These are phyloP conservation scores for Drosophila parthenogenetica DNA, from an alignment of 2,888 invertebrate species.

Conservation along the genomic window DNA sequence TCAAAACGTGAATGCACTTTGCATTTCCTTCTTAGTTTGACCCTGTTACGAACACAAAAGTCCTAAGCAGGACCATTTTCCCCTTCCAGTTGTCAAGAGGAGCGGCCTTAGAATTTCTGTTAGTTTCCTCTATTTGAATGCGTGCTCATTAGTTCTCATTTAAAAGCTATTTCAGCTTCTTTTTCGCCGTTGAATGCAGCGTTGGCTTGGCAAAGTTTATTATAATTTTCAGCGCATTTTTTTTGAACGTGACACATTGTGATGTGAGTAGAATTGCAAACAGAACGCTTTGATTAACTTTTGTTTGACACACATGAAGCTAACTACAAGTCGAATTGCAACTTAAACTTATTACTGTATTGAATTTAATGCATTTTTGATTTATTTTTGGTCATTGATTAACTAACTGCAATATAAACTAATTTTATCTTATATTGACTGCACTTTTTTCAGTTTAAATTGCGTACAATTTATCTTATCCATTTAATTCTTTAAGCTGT, in stretches of 20 bases:
- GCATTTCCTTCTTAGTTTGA: slow-evolving; percentile 79
- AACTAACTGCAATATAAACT: background rate
- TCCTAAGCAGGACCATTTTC: slow-evolving; percentile 9
- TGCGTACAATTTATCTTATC: background rate
- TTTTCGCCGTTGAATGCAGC: slow-evolving; percentile 34
- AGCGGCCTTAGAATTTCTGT: slow-evolving; percentile 12
- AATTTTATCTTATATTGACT: background rate
- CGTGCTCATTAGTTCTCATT: slow-evolving; percentile 71
- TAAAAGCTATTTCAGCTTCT: slow-evolving; percentile 44
- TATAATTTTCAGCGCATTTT: slow-evolving; percentile 9
- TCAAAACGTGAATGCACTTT: slow-evolving; percentile 81
- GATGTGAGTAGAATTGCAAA: slow-evolving; percentile 2
- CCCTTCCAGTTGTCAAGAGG: slow-evolving; percentile 8
- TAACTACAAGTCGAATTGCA: background rate
- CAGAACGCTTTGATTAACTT: background rate
- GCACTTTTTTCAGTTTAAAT: slow-evolving; percentile 1
- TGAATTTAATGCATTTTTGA: too few relatives aligned
- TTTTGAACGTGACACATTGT: slow-evolving; percentile 7
- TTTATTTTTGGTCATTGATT: background rate
- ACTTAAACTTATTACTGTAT: background rate
- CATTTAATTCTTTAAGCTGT: background rate
- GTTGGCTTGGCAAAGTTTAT: slow-evolving; percentile 16
- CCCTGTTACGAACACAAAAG: slow-evolving; percentile 60
- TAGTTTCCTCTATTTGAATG: slow-evolving; percentile 49
- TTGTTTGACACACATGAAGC: background rate